phyloP scores from a whole-genome alignment of 2,797 vertebrate genomes.

The Vultur gryphus region DNA sequence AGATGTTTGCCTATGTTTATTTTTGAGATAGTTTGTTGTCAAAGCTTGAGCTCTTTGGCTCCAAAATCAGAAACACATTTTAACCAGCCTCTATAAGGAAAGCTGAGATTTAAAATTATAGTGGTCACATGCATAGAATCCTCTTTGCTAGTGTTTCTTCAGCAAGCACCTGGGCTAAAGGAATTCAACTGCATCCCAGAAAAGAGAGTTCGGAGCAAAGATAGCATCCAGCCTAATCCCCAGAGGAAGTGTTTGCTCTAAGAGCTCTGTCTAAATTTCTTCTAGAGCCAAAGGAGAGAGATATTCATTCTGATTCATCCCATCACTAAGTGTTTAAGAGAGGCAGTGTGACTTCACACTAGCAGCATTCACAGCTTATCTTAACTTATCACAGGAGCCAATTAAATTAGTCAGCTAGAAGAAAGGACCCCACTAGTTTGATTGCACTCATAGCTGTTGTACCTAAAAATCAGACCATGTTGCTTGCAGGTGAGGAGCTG shows the following conservation, averaged over 20 bases:
- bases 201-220: not conserved
- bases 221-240: not conserved
- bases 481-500: not conserved
- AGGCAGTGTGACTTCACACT: not conserved
- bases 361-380: not conserved
- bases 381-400: not conserved
- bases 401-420: not conserved
- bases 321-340: not conserved
- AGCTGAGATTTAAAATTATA: not conserved
- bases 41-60: not conserved
- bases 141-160: not conserved
- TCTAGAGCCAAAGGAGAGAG: not conserved
- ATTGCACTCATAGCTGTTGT: not conserved
- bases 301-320: not conserved
- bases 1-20: accelerated
- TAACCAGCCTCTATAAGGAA: not conserved
- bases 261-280: not conserved
- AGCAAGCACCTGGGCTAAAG: not conserved
- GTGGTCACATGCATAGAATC: not conserved
- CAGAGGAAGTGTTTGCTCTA: not conserved
- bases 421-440: not conserved
- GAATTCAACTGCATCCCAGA: not conserved
- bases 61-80: not conserved
- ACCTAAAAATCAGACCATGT: not conserved
- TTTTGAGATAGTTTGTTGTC: not conserved